phyloP scores from a whole-genome alignment of 2,797 vertebrate genomes.

The Periophthalmus magnuspinnatus region DNA sequence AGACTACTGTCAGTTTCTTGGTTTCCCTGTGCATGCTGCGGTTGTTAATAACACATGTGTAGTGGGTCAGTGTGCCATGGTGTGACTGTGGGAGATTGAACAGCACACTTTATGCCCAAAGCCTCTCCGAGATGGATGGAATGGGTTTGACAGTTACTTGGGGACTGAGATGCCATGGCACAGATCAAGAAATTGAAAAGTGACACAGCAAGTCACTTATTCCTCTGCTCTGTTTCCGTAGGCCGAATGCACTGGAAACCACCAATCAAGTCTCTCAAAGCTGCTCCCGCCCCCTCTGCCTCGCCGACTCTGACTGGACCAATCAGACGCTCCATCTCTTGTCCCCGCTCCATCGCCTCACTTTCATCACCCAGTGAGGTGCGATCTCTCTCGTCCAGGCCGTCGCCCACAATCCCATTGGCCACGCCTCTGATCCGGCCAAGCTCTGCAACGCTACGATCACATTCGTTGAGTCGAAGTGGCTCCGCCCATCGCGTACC shows the following conservation, averaged over 20 bases:
- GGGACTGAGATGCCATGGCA: conserved; percentile 31
- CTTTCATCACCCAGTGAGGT: conserved; percentile 81
- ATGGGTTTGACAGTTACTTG: conserved; percentile 43
- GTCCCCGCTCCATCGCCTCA: conserved; percentile 93
- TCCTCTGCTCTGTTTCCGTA: conserved; percentile 43
- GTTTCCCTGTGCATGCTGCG: conserved; percentile 46
- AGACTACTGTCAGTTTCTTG: conserved; percentile 48
- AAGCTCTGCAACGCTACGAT: conserved; percentile 81
- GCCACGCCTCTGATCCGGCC: conserved; percentile 69
- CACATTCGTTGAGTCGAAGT: conserved; percentile 90
- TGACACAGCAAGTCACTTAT: conserved; percentile 36
- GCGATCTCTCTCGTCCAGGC: conserved; percentile 61
- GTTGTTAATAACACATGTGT: conserved; percentile 40
- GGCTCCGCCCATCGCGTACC: conserved; percentile 80
- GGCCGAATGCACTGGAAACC: conserved; percentile 82
- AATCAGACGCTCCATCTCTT: conserved; percentile 94
- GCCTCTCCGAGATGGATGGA: conserved; percentile 39
- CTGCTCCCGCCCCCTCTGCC: conserved; percentile 70
- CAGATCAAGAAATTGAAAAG: conserved; percentile 39
- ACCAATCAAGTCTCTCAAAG: conserved; percentile 76
- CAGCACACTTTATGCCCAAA: conserved; percentile 58
- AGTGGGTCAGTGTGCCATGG: conserved; percentile 37
- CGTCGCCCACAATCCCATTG: conserved; percentile 49
- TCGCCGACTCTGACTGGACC: conserved; percentile 79
- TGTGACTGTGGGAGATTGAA: conserved; percentile 39